Percentiles rank a stretch among this genome's conserved stretches.
Evolutionary conservation across 2,113 vertebrate species (phyloP).

Genomic region (Etheostoma spectabile): DNA sequence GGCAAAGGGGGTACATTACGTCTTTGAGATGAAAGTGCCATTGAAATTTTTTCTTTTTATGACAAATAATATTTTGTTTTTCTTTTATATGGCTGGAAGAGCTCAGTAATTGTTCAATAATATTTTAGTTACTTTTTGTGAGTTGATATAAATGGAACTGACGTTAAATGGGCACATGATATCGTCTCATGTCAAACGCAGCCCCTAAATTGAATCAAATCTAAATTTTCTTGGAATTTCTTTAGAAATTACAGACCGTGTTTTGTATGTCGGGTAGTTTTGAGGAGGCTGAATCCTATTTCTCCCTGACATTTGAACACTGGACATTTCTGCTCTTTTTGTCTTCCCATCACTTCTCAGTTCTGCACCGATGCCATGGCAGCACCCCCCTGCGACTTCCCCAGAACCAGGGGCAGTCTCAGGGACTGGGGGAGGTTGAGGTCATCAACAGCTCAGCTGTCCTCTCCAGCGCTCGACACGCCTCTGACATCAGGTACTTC

Average conservation of each 20-base stretch:
- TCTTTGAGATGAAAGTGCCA: too few species aligned
- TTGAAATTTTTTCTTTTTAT: too few species aligned
- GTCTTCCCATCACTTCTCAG: constrained; percentile 49
- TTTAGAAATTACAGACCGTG: neutral
- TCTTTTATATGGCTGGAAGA: too few species aligned
- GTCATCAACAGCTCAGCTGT: constrained; percentile 77
- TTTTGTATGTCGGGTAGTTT: neutral
- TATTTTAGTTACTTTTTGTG: too few species aligned
- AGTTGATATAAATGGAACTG: too few species aligned
- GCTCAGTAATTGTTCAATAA: too few species aligned
- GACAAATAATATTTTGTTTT: too few species aligned
- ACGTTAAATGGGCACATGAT: too few species aligned
- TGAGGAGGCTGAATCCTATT: neutral
- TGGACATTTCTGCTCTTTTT: neutral
- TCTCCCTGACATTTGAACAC: neutral
- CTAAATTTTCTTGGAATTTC: neutral
- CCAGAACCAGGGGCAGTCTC: constrained; percentile 68
- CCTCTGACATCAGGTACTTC: constrained; percentile 77
- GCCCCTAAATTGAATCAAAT: too few species aligned
- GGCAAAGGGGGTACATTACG: too few species aligned
- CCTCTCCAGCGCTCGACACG: constrained; percentile 73
- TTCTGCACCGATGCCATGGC: constrained; percentile 79
- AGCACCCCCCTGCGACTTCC: constrained; percentile 76
- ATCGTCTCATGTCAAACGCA: too few species aligned
- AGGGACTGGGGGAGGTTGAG: constrained; percentile 82